phyloP scores from a whole-genome alignment of 2,888 invertebrate species.

The Athalia rosae region DNA sequence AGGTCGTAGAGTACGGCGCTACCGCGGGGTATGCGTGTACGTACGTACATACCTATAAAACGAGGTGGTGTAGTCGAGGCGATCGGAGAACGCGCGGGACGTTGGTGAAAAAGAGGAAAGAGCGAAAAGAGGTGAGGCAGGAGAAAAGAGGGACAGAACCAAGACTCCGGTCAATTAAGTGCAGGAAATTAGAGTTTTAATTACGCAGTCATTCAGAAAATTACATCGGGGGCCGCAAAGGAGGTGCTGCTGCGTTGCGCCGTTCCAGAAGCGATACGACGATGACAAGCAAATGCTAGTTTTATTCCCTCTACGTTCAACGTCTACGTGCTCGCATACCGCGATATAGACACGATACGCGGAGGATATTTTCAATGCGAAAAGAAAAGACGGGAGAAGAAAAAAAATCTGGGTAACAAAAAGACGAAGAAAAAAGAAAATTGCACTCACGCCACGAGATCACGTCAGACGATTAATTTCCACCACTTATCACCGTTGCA shows the following conservation, averaged over 20 bases:
- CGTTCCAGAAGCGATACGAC: slow-evolving; percentile 12
- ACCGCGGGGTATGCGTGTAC: too few relatives aligned
- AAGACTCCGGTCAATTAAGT: slow-evolving; percentile 74
- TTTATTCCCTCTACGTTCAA: background rate
- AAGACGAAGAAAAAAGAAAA: too few relatives aligned
- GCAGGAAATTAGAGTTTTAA: slow-evolving; percentile 74
- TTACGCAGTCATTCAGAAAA: slow-evolving; percentile 74
- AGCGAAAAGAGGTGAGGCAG: slow-evolving; percentile 1
- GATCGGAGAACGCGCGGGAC: too few relatives aligned
- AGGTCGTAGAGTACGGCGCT: background rate
- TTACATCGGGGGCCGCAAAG: slow-evolving; percentile 72
- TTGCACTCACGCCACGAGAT: too few relatives aligned
- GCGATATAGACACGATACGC: background rate
- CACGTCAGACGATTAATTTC: too few relatives aligned
- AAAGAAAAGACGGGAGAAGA: background rate
- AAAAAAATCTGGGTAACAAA: background rate
- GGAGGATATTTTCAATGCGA: background rate
- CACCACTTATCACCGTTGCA: too few relatives aligned
- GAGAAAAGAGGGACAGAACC: slow-evolving; percentile 55
- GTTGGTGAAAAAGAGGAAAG: background rate
- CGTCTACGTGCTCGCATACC: background rate
- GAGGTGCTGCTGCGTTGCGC: slow-evolving; percentile 60
- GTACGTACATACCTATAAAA: too few relatives aligned
- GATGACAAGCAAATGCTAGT: slow-evolving; percentile 38
- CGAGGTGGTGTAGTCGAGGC: too few relatives aligned